Base-by-base conservation (phyloP, 2,888 invertebrate species). In the Pristionchus mayeri region DNA sequence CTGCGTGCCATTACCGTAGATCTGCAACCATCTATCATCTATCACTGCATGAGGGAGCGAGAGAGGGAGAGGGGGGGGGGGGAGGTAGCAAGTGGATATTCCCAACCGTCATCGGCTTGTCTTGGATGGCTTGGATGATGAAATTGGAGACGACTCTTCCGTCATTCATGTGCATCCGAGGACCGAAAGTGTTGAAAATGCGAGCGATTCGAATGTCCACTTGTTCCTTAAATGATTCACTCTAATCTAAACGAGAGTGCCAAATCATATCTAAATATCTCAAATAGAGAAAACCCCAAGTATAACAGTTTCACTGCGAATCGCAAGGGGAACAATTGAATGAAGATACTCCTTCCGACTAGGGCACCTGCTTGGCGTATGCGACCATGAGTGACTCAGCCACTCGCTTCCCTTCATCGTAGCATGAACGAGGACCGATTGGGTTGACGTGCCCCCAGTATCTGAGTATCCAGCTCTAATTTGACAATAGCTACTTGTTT, bases 131-230 rank as follows among this genome's bases (percentile, higher is more conserved):
- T 94, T 99, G 98, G 88, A 98, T 95, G 88, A 99, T 97, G 92
- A 99, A 99, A 94, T 99, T 99, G 21, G 98, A 98, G 0, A 99
- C 98, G 0, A 99, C 98, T 57, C 99, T 95, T 0, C 99, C 99
- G 93, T 99, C 99, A 88, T 98, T 97, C 95, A 97, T 97, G 92
- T 98, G 98, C 99, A 99, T 99, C 90, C 99, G 94, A 0, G 99
- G 99, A 0, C 99, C 99, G 93, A 97, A 99, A 0, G 99, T 99
- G 93, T 99, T 99, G 94, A 99, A 99, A 90, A 99, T 99, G 88
- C 99, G 95, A 1, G 99, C 99, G 13, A 99, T 98, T 82, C 98
- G 95, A 0, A 99, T 97, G 71, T 96, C 95, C 40, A 99, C 96
- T 79, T 96, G 96, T 93, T 99, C 98, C 94, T 98, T 88, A 37